These are phyloP conservation scores for Acyrthosiphon pisum DNA, from an alignment of 1,140 invertebrate genomes.

Conservation along the genomic window DNA sequence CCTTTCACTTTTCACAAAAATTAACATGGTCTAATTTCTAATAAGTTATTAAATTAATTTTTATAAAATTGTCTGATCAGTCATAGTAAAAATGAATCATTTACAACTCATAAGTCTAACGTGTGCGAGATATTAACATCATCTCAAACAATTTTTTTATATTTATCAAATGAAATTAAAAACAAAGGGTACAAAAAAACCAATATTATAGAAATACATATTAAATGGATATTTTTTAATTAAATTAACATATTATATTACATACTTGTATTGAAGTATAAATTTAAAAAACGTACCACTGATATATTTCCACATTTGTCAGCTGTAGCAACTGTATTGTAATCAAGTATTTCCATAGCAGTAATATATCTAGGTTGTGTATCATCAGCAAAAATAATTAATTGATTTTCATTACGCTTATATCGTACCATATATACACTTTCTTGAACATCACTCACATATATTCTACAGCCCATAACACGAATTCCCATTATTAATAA, in stretches of 20 bases:
- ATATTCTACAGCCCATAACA: slow-evolving; percentile 91
- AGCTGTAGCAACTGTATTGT: slow-evolving; percentile 93
- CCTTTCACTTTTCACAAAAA: not conserved
- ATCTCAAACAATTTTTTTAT: not conserved
- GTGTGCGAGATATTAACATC: slow-evolving; percentile 60
- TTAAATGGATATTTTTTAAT: not conserved
- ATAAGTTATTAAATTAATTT: slow-evolving; percentile 58
- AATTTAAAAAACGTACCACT: slow-evolving; percentile 75
- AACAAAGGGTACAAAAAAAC: not conserved
- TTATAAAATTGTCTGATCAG: slow-evolving; percentile 9
- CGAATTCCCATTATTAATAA: slow-evolving; percentile 94
- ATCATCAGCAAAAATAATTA: slow-evolving; percentile 98
- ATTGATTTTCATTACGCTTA: slow-evolving; percentile 93
- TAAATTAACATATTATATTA: not conserved
- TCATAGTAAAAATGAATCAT: not conserved
- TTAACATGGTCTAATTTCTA: not conserved
- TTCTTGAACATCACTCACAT: slow-evolving; percentile 96
- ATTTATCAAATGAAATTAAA: not conserved
- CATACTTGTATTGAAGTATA: slow-evolving; percentile 77
- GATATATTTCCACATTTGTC: slow-evolving; percentile 99
- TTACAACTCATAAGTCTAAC: slow-evolving; percentile 58
- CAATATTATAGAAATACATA: not conserved
- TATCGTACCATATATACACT: slow-evolving; percentile 96
- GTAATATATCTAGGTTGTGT: slow-evolving; percentile 97
- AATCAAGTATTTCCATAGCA: slow-evolving; percentile 90